Evolutionary conservation across 2,113 vertebrate genomes (phyloP).

Genomic region (Otus sunia): DNA sequence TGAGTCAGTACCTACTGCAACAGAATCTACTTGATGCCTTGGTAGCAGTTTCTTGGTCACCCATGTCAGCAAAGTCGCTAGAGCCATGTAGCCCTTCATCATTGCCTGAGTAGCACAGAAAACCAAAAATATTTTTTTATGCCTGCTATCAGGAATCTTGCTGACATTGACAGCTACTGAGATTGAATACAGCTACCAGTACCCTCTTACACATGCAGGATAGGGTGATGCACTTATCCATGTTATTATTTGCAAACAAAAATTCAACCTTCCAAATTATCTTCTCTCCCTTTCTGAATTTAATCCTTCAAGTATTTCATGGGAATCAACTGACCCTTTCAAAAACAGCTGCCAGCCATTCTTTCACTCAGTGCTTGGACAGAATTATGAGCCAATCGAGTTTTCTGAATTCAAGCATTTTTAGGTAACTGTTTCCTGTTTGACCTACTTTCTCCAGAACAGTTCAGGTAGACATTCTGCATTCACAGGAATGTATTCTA

Average conservation of each 20-base stretch:
- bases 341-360: not conserved
- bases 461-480: not conserved
- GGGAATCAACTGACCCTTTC: not conserved
- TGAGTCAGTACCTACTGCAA: not conserved
- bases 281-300: not conserved
- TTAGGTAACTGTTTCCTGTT: not conserved
- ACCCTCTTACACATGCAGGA: not conserved
- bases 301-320: not conserved
- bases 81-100: not conserved
- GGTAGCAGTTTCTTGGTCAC: not conserved
- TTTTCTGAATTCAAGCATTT: not conserved
- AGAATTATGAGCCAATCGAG: fast-evolving
- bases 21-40: not conserved
- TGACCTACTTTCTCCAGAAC: not conserved
- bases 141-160: not conserved
- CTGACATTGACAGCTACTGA: not conserved
- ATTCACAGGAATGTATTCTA: not conserved
- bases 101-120: not conserved
- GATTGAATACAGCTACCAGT: not conserved
- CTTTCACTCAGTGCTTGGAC: not conserved
- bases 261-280: not conserved
- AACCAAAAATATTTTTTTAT: not conserved
- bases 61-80: not conserved
- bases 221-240: not conserved
- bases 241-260: not conserved